phyloP scores from a whole-genome alignment of 2,113 vertebrate genomes.

The Paracanthobrama guichenoti region DNA sequence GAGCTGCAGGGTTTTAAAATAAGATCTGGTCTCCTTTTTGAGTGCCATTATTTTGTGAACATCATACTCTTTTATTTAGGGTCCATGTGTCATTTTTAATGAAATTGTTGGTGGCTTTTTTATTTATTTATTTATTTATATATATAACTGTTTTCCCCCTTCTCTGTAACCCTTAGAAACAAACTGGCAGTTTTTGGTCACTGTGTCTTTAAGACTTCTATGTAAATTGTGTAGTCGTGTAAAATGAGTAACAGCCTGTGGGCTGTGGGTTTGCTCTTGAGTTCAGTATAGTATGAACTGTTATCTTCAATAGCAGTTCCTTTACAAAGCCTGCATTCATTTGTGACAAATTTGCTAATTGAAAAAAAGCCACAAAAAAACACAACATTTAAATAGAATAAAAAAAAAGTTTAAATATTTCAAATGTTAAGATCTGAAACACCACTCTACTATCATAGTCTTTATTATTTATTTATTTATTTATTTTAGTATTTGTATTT shows the following conservation, averaged over 20 bases:
- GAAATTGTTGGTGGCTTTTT: neutral
- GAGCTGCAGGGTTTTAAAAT: neutral
- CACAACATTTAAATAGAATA: neutral
- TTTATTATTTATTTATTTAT: neutral
- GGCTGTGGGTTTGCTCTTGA: neutral
- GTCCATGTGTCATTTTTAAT: neutral
- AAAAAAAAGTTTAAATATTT: neutral
- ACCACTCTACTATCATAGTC: neutral
- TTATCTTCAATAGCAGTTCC: neutral
- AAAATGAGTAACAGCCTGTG: neutral
- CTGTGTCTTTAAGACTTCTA: neutral
- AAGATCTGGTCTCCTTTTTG: neutral
- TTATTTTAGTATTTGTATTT: neutral
- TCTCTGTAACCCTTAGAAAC: neutral
- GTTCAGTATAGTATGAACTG: slow-evolving; percentile 1
- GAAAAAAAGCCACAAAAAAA: too few species aligned
- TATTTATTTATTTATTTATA: too few species aligned
- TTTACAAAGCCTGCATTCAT: neutral
- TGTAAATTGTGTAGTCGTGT: neutral
- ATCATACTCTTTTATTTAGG: neutral
- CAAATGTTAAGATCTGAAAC: neutral
- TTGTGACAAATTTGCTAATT: neutral
- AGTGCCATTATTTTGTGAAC: neutral
- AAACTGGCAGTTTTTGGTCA: neutral
- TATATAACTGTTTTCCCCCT: neutral